phyloP scores from a whole-genome alignment of 2,113 vertebrate genomes.

The Macaca fascicularis region DNA sequence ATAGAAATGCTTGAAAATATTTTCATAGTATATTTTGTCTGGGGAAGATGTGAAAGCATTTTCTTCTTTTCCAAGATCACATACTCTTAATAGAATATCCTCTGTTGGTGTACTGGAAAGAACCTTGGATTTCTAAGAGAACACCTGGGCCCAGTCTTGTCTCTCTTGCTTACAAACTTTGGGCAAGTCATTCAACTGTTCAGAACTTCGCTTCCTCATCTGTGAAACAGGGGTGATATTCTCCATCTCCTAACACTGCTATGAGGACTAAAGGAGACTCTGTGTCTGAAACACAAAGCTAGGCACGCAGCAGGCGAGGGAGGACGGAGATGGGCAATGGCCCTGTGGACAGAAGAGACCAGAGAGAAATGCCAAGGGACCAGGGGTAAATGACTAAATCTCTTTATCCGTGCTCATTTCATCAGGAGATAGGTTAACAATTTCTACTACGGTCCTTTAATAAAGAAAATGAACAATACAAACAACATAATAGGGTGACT shows the following conservation, averaged over 20 bases:
- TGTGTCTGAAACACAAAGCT: background rate
- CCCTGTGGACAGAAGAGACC: background rate
- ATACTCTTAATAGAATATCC: background rate
- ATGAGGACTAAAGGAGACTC: rapidly evolving
- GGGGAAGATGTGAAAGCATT: background rate
- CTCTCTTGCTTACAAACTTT: background rate
- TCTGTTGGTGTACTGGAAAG: rapidly evolving
- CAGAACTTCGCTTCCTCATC: background rate
- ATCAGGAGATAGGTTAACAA: background rate
- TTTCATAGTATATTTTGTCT: conserved; percentile 38
- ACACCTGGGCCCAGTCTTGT: background rate
- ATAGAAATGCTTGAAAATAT: conserved; percentile 22
- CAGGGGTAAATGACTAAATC: background rate
- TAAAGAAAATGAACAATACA: background rate
- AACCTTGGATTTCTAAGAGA: background rate
- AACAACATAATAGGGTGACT: background rate
- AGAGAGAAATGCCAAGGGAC: background rate
- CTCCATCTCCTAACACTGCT: rapidly evolving
- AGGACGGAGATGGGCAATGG: background rate
- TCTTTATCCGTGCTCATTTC: background rate
- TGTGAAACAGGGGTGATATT: background rate
- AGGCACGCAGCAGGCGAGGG: background rate
- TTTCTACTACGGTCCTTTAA: background rate
- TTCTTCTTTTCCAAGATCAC: background rate
- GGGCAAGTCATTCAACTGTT: rapidly evolving